phyloP scores from a whole-genome alignment of 2,888 invertebrate species.

The Synanthedon formicaeformis region DNA sequence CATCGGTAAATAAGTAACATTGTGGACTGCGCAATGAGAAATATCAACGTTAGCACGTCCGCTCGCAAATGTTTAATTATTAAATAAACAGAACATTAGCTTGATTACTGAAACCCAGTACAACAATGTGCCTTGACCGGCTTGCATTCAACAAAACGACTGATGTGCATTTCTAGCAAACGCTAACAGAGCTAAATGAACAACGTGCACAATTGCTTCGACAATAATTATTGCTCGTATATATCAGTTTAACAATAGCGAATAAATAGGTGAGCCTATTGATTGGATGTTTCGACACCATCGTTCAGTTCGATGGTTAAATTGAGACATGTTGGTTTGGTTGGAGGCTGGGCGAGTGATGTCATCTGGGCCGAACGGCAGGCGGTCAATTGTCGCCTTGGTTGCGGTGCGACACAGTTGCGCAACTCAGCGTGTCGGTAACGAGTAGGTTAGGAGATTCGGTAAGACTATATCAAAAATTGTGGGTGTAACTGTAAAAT shows the following conservation, averaged over 20 bases:
- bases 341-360: conserved; percentile 21
- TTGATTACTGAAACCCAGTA: conserved; percentile 1
- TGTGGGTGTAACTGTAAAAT: no score
- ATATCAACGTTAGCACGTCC: no score
- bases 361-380: conserved; percentile 37
- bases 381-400: conserved; percentile 32
- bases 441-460: not conserved
- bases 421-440: conserved; percentile 7
- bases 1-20: no score
- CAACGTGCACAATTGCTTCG: not conserved
- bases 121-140: not conserved
- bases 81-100: conserved; percentile 1
- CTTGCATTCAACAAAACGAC: no score
- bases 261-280: conserved; percentile 8
- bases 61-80: conserved; percentile 5
- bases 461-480: no score
- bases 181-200: not conserved
- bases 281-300: conserved; percentile 23
- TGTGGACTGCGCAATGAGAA: no score
- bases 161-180: no score
- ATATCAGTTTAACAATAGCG: not conserved
- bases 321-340: conserved; percentile 6
- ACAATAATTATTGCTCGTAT: not conserved
- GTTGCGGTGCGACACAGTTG: conserved; percentile 11
- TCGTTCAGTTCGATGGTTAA: conserved; percentile 11